Evolutionary conservation across 2,888 invertebrate species (phyloP).

Genomic region (Acrocyrtus sp.): DNA sequence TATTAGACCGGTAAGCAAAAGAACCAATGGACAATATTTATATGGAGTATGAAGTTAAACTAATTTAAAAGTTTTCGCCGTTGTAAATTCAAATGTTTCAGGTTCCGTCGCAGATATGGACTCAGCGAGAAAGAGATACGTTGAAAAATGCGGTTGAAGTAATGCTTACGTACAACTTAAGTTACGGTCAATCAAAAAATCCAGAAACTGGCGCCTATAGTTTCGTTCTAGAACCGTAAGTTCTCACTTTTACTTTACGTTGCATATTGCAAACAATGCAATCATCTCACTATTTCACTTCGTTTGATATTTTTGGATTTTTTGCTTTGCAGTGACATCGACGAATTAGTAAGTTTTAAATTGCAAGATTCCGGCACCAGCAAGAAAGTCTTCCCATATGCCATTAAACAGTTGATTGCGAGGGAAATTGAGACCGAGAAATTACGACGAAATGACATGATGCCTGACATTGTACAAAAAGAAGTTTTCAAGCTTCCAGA

Average conservation of each 20-base stretch:
- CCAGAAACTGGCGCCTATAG: conserved; percentile 79
- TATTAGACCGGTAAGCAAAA: conserved; percentile 75
- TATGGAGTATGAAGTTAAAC: not conserved
- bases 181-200: conserved; percentile 82
- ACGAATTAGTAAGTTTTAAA: conserved; percentile 72
- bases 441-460: conserved; percentile 71
- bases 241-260: conserved; percentile 37
- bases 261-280: too few relatives aligned
- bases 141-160: conserved; percentile 78
- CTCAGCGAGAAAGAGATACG: conserved; percentile 76
- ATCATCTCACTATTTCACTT: too few relatives aligned
- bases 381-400: conserved; percentile 71
- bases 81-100: conserved; percentile 62
- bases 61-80: conserved; percentile 3
- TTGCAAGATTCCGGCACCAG: conserved; percentile 50
- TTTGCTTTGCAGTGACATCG: conserved; percentile 71
- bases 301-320: conserved; percentile 11
- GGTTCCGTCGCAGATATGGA: conserved; percentile 78
- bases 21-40: conserved; percentile 1
- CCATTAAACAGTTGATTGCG: conserved; percentile 82
- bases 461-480: conserved; percentile 33
- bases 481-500: conserved; percentile 25
- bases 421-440: conserved; percentile 84
- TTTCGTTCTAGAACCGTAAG: conserved; percentile 78
- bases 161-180: conserved; percentile 90